Percentiles rank a stretch among this genome's conserved stretches.
Evolutionary conservation across 2,113 vertebrate genomes (phyloP).

Genomic region (Pogona vitticeps): DNA sequence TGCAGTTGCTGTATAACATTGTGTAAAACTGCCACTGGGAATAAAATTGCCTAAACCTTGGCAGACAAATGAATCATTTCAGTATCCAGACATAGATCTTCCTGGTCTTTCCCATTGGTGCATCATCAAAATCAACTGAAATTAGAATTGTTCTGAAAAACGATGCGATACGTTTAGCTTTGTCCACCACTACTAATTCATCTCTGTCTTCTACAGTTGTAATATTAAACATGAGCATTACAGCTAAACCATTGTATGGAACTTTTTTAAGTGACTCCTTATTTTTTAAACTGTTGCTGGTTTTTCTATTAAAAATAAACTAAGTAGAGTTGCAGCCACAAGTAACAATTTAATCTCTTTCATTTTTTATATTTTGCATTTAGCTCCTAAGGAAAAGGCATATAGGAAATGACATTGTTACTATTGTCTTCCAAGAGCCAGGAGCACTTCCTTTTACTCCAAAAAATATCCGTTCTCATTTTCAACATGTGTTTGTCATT

Average conservation of each 20-base stretch:
- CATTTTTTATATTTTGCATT: conserved; percentile 40
- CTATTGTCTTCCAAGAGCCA: conserved; percentile 98
- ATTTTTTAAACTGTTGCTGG: conserved; percentile 1
- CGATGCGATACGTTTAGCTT: neutral
- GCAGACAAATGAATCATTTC: neutral
- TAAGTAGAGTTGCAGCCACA: conserved; percentile 8
- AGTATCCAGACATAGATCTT: neutral
- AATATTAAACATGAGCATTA: neutral
- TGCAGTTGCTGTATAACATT: neutral
- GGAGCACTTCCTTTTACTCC: conserved; percentile 96
- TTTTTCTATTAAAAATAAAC: neutral
- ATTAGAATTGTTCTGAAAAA: neutral
- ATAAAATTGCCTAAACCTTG: neutral
- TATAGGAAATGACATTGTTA: conserved; percentile 98
- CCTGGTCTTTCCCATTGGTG: neutral
- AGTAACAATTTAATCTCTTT: conserved; percentile 54
- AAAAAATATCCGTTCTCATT: conserved; percentile 96
- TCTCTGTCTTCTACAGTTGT: neutral
- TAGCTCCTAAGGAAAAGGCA: conserved; percentile 96
- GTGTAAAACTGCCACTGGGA: neutral
- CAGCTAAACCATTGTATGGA: neutral
- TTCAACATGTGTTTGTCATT: conserved; percentile 97
- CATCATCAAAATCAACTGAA: neutral
- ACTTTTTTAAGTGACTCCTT: neutral
- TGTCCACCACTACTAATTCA: neutral